Evolutionary conservation across 2,113 vertebrate species (phyloP), one percentile per base, ranked within the genome.

Genomic region (Cettia cetti): DNA sequence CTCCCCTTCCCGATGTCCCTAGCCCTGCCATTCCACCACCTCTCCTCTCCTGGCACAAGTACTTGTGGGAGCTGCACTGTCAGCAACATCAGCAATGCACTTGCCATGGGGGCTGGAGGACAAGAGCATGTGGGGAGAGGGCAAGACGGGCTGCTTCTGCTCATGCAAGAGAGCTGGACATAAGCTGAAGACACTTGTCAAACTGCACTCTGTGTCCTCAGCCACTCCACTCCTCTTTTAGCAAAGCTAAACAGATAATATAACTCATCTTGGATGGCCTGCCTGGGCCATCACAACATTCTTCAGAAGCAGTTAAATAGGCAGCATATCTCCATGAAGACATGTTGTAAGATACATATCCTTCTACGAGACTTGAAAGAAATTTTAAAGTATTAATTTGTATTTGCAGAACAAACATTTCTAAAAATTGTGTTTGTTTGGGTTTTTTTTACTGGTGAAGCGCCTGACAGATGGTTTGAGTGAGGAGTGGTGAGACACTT

Each of bases 391-490:
- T 75, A 93, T 61, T 92, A 89, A 92, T 96, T 90, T 86, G 91
- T 96, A 82, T 97, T 95, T 90, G 89, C 81, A 91, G 96, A 96
- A 96, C 82, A 97, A 97, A 94, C 81, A 94, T 91, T 95, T 96
- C 94, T 96, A 95, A 97, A 97, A 97, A 96, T 82, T 96, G 68
- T 96, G 42, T 24, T 59, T 16, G 15, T 11, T 44, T 27, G 10
- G 5, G 10, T 23, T 31, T n/a, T 96, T 78, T 89, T 94, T 53
- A 90, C 83, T 47, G 86, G 85, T 97, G 94, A 97, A 96, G 90
- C 85, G 82, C 90, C 54, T 97, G 96, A 97, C 97, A 98, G 97
- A 98, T 97, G 97, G 97, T 78, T 65, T 90, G 89, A 96, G 54
- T 71, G 97, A 97, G 89, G 68, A 95, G 94, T 95, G 93, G 86